A percentile compares a stretch with the other conserved stretches of the same genome.
Evolutionary conservation across 2,113 vertebrate genomes (phyloP).

Genomic region (cat (Felis catus)): DNA sequence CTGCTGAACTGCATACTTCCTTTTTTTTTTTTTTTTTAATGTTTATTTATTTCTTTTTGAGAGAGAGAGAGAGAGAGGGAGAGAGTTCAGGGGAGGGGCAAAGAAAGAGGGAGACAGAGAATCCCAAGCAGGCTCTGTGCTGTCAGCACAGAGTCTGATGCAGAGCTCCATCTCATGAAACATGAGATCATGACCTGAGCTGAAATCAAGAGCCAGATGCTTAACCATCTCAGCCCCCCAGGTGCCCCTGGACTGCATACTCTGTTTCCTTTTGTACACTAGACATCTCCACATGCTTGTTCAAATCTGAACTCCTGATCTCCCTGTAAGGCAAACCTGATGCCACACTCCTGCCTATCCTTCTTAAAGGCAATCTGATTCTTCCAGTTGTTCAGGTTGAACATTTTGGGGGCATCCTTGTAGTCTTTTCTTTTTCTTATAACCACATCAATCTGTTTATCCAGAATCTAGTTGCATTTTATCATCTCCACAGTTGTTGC

Average conservation of each 20-base stretch:
- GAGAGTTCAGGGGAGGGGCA: no score
- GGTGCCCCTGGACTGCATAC: background rate
- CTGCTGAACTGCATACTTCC: background rate
- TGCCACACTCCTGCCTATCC: background rate
- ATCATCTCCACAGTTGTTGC: accelerated
- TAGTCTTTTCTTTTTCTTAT: background rate
- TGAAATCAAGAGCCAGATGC: no score
- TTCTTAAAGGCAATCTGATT: background rate
- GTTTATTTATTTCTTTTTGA: no score
- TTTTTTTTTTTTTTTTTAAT: no score
- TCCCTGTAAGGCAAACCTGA: background rate
- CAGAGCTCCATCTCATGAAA: no score
- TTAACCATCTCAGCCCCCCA: no score
- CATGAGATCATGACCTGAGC: no score
- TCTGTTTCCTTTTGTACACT: background rate
- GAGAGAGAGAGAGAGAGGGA: no score
- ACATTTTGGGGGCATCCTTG: background rate
- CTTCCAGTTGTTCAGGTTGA: background rate
- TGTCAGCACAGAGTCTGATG: no score
- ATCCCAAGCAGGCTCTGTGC: no score
- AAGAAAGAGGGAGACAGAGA: no score
- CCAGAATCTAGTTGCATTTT: background rate
- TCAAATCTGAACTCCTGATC: background rate
- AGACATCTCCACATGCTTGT: background rate
- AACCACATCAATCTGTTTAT: background rate